phyloP scores from a whole-genome alignment of 2,888 invertebrate species.

The Polia nebulosa region DNA sequence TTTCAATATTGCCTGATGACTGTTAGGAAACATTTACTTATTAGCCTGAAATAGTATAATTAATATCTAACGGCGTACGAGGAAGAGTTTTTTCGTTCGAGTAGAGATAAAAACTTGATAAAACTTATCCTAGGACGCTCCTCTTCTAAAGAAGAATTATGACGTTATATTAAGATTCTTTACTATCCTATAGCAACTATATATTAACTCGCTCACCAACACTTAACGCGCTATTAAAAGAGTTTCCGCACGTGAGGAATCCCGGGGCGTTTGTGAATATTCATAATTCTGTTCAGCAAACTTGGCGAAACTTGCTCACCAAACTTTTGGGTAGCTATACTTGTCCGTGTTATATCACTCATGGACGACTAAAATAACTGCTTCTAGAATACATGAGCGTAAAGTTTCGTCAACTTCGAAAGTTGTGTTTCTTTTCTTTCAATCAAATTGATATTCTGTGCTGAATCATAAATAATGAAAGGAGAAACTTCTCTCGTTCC shows the following conservation, averaged over 20 bases:
- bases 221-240: slow-evolving; percentile 79
- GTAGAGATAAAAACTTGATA: background rate
- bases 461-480: slow-evolving; percentile 60
- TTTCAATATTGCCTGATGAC: background rate
- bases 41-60: background rate
- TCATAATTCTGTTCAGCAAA: slow-evolving; percentile 79
- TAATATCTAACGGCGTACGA: background rate
- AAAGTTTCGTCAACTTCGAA: slow-evolving; percentile 59
- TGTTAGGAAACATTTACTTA: background rate
- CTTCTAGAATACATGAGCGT: slow-evolving; percentile 60
- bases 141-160: slow-evolving; percentile 24
- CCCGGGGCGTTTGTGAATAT: slow-evolving; percentile 83
- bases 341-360: slow-evolving; percentile 71
- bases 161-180: slow-evolving; percentile 37
- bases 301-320: slow-evolving; percentile 73
- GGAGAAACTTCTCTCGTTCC: slow-evolving; percentile 67
- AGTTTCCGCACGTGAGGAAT: slow-evolving; percentile 78
- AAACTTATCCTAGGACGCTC: slow-evolving; percentile 12
- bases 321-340: slow-evolving; percentile 71
- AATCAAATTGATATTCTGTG: slow-evolving; percentile 64
- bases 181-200: slow-evolving; percentile 43
- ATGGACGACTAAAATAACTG: slow-evolving; percentile 68
- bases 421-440: slow-evolving; percentile 64
- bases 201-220: slow-evolving; percentile 62
- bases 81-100: background rate